These are phyloP conservation scores for Ceyx cyanopectus DNA, from an alignment of 2,113 vertebrate genomes.

Conservation along the genomic window DNA sequence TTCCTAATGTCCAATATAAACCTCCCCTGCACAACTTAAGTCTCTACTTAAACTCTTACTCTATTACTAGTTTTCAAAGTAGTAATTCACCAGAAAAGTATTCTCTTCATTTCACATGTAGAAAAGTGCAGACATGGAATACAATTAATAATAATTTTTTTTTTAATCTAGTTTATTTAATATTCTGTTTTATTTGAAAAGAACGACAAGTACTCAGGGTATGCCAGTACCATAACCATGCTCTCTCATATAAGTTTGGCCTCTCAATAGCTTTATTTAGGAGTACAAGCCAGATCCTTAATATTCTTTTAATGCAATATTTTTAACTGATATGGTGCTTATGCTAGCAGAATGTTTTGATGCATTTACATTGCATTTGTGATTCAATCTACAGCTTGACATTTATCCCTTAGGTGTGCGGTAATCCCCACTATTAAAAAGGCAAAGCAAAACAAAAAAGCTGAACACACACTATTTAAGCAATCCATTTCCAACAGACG, in stretches of 20 bases:
- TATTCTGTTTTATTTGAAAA: neutral
- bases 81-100: no score
- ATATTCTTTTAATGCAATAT: neutral
- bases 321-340: slow-evolving; percentile 39
- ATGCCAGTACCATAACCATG: neutral
- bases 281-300: neutral
- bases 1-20: no score
- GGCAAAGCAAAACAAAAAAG: slow-evolving; percentile 22
- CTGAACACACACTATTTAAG: slow-evolving; percentile 51
- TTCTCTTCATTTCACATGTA: accelerated
- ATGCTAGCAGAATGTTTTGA: slow-evolving; percentile 35
- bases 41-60: no score
- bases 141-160: neutral
- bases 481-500: slow-evolving; percentile 62
- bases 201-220: neutral
- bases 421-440: slow-evolving; percentile 31
- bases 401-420: slow-evolving; percentile 34
- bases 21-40: no score
- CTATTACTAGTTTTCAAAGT: no score
- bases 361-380: slow-evolving; percentile 32
- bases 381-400: slow-evolving; percentile 28
- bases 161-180: neutral
- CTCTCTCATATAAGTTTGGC: neutral
- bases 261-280: neutral
- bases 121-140: neutral